Evolutionary conservation across 2,113 vertebrate genomes (phyloP).

Genomic region (Leiothrix lutea): DNA sequence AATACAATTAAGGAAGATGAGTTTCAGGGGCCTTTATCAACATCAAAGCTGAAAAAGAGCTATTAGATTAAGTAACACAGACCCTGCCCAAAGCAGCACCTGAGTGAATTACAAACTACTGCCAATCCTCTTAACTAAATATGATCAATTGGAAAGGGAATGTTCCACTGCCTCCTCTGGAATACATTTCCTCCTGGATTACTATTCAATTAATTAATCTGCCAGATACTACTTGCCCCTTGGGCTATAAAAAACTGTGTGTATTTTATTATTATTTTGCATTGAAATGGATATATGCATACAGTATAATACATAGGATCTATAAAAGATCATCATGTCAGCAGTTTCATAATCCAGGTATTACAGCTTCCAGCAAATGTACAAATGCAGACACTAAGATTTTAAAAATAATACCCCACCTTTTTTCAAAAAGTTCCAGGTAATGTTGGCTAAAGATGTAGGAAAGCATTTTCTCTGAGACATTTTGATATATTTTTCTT

Average conservation of each 20-base stretch:
- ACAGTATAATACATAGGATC: neutral
- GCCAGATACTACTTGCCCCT: neutral
- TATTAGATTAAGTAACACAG: slow-evolving; percentile 38
- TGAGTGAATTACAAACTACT: slow-evolving; percentile 24
- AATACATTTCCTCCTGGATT: slow-evolving; percentile 25
- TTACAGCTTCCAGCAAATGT: neutral
- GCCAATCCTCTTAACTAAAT: slow-evolving; percentile 37
- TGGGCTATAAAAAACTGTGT: neutral
- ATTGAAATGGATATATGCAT: neutral
- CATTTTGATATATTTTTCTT: neutral
- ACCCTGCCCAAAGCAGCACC: slow-evolving; percentile 17
- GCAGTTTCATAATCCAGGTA: neutral
- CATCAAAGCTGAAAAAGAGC: neutral
- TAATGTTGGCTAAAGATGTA: neutral
- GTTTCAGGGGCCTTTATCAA: slow-evolving; percentile 23
- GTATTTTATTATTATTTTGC: neutral
- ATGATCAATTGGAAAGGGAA: slow-evolving; percentile 28
- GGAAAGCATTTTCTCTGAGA: neutral
- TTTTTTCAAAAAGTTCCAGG: neutral
- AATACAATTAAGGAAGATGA: slow-evolving; percentile 28
- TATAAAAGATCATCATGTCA: neutral
- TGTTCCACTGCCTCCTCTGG: neutral
- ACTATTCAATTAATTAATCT: slow-evolving; percentile 48
- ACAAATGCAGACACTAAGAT: neutral
- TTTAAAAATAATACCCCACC: neutral